A percentile compares a stretch with the other conserved stretches of the same genome.
These are phyloP conservation scores for Phylloscopus trochiloides DNA, from an alignment of 2,113 vertebrate species.

Conservation along the genomic window DNA sequence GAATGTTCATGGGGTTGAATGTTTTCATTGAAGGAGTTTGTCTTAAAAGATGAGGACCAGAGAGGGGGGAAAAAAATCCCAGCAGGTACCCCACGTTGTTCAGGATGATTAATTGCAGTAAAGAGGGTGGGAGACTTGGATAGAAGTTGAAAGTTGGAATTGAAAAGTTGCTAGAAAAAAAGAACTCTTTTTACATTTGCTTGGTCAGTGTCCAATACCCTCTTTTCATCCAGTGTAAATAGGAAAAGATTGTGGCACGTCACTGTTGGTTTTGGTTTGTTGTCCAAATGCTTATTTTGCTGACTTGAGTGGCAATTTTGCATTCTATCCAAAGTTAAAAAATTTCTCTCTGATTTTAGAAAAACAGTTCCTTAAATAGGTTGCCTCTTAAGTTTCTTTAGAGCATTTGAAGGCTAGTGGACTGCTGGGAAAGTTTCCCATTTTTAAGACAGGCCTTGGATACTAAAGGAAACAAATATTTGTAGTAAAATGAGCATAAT, in stretches of 20 bases:
- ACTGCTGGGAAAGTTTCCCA: not conserved
- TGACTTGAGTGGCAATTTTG: not conserved
- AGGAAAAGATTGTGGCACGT: not conserved
- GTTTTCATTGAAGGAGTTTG: not conserved
- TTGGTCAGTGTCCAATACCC: not conserved
- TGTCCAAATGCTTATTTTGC: not conserved
- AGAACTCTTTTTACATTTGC: not conserved
- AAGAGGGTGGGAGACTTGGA: not conserved
- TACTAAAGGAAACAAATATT: not conserved
- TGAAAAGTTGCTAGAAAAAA: not conserved
- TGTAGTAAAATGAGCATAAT: not conserved
- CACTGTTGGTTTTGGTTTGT: not conserved
- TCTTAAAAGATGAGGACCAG: not conserved
- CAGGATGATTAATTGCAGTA: not conserved
- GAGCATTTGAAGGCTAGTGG: not conserved
- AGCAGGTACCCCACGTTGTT: not conserved
- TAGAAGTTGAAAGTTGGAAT: not conserved
- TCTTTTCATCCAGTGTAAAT: constrained; percentile 41
- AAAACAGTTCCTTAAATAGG: constrained; percentile 28
- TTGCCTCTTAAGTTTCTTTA: not conserved
- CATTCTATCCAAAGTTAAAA: not conserved
- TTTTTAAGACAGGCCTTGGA: not conserved
- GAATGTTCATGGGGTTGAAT: not conserved
- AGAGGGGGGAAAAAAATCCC: accelerated
- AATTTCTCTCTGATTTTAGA: not conserved